These are phyloP conservation scores for Sternotherus odoratus DNA, from an alignment of 2,797 vertebrate genomes.

Conservation along the genomic window DNA sequence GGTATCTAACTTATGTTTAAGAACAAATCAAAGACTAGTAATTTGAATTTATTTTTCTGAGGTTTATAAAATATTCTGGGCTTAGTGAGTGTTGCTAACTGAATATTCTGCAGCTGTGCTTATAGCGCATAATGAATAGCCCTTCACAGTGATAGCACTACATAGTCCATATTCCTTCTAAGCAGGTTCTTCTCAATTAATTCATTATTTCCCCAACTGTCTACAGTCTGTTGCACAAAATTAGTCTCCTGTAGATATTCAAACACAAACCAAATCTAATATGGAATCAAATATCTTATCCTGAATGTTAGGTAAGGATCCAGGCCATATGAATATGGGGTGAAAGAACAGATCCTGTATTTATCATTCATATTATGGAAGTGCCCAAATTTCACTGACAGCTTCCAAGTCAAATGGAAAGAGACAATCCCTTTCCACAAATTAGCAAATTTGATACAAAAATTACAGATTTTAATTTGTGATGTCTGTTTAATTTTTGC, in stretches of 20 bases:
- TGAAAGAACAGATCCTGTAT: not conserved
- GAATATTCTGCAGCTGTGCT: constrained; percentile 57
- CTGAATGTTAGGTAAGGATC: constrained; percentile 47
- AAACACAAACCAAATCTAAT: constrained; percentile 54
- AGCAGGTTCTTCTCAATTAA: constrained; percentile 47
- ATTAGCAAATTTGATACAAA: not conserved
- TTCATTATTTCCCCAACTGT: constrained; percentile 52
- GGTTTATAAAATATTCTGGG: constrained; percentile 41
- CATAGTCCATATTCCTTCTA: constrained; percentile 48
- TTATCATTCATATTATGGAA: not conserved
- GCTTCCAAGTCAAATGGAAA: constrained; percentile 13
- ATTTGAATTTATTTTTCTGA: constrained; percentile 38
- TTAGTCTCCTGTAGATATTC: constrained; percentile 22
- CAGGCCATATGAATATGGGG: constrained; percentile 24
- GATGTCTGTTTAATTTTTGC: not conserved
- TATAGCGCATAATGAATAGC: constrained; percentile 58
- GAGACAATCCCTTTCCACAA: not conserved
- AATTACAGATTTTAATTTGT: not conserved
- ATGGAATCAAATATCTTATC: constrained; percentile 8
- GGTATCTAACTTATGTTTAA: constrained; percentile 31
- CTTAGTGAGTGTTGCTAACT: constrained; percentile 36
- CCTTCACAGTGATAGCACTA: constrained; percentile 46
- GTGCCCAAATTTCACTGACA: not conserved
- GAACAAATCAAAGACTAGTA: constrained; percentile 48
- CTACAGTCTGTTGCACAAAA: constrained; percentile 54